A percentile compares a stretch with the other conserved stretches of the same genome.
These are phyloP conservation scores for Neotragus pygmaeus DNA, from an alignment of 2,113 vertebrate genomes.

Conservation along the genomic window DNA sequence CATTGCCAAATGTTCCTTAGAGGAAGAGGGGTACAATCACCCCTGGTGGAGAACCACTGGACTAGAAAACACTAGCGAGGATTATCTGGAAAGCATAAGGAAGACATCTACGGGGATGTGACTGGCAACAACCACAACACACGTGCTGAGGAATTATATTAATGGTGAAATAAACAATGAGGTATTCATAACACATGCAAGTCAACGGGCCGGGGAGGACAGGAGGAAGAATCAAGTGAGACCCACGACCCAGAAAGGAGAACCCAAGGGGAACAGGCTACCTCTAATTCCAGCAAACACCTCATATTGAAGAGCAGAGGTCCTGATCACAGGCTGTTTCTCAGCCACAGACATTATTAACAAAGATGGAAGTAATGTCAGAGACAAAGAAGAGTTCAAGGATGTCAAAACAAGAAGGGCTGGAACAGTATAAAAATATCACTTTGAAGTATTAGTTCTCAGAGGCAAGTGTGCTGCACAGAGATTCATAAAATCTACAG, in stretches of 20 bases:
- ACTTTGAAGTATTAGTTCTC: conserved; percentile 17
- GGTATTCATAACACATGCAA: neutral
- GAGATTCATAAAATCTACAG: neutral
- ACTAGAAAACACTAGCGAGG: neutral
- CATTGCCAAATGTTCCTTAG: neutral
- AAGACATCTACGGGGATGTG: neutral
- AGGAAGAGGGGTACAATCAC: neutral
- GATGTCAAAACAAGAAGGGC: neutral
- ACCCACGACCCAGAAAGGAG: neutral
- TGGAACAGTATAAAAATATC: neutral
- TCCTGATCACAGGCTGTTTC: neutral
- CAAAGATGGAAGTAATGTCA: neutral
- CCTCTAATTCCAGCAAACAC: neutral
- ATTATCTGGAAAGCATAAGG: neutral
- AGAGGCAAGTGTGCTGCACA: neutral
- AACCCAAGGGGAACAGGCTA: neutral
- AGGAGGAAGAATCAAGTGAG: neutral
- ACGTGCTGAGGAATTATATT: neutral
- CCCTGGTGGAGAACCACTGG: neutral
- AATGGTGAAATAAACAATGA: neutral
- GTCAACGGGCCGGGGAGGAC: neutral
- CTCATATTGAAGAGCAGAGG: neutral
- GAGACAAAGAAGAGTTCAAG: conserved; percentile 29
- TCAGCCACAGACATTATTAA: neutral
- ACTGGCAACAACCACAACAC: neutral